phyloP scores from a whole-genome alignment of 2,888 invertebrate genomes.

The Hipparchia sbordonii region DNA sequence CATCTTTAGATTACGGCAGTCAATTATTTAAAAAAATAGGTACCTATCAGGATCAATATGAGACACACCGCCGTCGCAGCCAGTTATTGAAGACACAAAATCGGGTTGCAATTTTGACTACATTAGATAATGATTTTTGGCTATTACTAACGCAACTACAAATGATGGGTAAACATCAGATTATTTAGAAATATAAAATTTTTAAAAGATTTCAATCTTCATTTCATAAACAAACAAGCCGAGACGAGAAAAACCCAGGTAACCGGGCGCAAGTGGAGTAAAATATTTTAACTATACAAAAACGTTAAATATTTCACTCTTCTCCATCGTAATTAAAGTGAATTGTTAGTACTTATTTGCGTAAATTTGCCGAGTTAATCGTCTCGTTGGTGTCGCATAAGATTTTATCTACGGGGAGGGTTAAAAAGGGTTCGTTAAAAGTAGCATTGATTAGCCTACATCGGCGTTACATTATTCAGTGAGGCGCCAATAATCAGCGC shows the following conservation, averaged over 20 bases:
- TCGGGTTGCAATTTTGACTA: too few relatives aligned
- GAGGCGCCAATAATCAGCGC: constrained; percentile 68
- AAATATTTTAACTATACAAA: constrained; percentile 26
- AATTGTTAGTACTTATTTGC: constrained; percentile 40
- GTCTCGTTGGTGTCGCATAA: constrained; percentile 34
- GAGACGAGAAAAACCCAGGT: not conserved
- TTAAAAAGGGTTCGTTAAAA: constrained; percentile 45
- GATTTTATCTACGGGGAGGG: constrained; percentile 40
- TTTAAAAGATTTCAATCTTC: constrained; percentile 17
- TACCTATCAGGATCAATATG: too few relatives aligned
- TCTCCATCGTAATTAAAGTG: constrained; percentile 37
- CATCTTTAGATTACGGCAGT: too few relatives aligned
- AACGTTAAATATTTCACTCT: constrained; percentile 30
- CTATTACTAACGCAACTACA: too few relatives aligned
- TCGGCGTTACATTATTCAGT: constrained; percentile 65
- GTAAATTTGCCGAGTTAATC: constrained; percentile 40
- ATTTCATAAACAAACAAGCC: constrained; percentile 5
- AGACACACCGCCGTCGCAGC: too few relatives aligned
- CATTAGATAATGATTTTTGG: too few relatives aligned
- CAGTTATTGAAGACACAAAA: too few relatives aligned
- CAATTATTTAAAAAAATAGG: too few relatives aligned
- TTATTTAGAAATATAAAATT: constrained; percentile 17
- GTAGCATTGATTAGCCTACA: constrained; percentile 69
- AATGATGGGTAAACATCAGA: not conserved
- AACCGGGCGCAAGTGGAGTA: constrained; percentile 20